Evolutionary conservation across 1,140 invertebrate genomes (phyloP), one percentile per base, ranked within the genome.

Genomic region (Apis florea): DNA sequence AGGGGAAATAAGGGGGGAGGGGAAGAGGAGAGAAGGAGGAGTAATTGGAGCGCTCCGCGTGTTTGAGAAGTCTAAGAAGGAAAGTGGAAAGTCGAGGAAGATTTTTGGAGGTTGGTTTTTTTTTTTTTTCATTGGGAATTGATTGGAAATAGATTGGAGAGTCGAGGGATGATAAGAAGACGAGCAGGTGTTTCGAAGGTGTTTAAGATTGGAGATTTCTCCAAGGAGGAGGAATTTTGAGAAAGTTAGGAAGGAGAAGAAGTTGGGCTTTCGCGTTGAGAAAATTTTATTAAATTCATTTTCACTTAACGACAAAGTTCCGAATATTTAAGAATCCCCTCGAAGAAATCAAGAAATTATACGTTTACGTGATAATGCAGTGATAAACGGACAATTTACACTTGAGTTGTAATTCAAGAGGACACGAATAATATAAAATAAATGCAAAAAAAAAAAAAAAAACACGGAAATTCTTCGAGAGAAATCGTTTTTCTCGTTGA

Each of bases 21-120:
- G 31, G 31, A 31, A 4, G n/a, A n/a, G 31, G 31, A 31, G 31
- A 31, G 31, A 31, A 2, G 31, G 40, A 54, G 54, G n/a, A 72
- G 70, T 72, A 72, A 72, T 72, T 58, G 70, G 54, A 31, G 11
- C 24, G 40, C 40, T n/a, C 64, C 6, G 64, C 61, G 61, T 63
- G 63, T 31, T 40, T n/a, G n/a, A n/a, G n/a, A 13, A 11, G 11
- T 51, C 10, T n/a, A n/a, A n/a, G 11, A 4, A 2, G 12, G 51
- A 13, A 53, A 12, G 12, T 53, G 51, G 2, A 4, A 53, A 53
- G 10, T 53, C 9, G 51, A 40, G 31, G 0, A 40, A 6, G 31
- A 40, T 40, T 40, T 40, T 40, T 40, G 4, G 31, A 40, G 31
- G 31, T 5, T n/a, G 31, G 31, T 40, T 40, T 40, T 40, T 40